Conservation (phyloP, 2,888 invertebrate genomes). For the Calameuta idolon region DNA sequence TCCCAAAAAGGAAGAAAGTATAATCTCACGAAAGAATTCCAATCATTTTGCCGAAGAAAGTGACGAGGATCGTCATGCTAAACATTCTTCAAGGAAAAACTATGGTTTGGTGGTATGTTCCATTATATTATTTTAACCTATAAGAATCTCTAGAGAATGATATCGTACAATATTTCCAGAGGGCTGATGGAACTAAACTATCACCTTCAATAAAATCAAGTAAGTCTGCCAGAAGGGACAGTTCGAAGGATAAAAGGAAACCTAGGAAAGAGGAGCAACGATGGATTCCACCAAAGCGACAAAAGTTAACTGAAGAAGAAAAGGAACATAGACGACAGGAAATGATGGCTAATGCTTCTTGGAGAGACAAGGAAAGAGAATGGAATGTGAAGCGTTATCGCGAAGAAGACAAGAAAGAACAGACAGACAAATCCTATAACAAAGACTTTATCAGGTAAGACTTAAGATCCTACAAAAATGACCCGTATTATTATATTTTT, state of each 20-base stretch:
- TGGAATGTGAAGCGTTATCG: constrained; percentile 75
- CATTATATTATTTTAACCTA: neutral
- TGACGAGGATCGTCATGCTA: constrained; percentile 17
- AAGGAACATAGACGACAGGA: constrained; percentile 78
- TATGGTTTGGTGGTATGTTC: constrained; percentile 48
- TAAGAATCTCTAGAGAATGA: neutral
- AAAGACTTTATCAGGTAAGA: constrained; percentile 68
- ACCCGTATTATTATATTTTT: too few species aligned
- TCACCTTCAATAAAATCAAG: constrained; percentile 19
- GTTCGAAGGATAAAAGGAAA: constrained; percentile 31
- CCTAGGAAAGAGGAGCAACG: constrained; percentile 38
- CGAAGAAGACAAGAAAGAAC: constrained; percentile 70
- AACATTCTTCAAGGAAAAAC: constrained; percentile 18
- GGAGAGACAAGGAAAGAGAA: constrained; percentile 77
- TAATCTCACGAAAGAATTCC: constrained; percentile 19
- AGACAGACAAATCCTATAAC: constrained; percentile 65
- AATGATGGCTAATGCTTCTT: constrained; percentile 86
- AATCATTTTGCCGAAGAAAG: constrained; percentile 40
- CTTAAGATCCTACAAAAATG: neutral
- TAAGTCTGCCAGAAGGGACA: neutral
- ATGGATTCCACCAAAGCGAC: constrained; percentile 50
- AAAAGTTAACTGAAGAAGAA: constrained; percentile 73
- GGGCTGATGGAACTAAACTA: constrained; percentile 47
- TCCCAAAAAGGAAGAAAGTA: constrained; percentile 21
- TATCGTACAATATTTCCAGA: constrained; percentile 34